Evolutionary conservation across 1,140 invertebrate species (phyloP).

Genomic region (Tetranychus urticae): DNA sequence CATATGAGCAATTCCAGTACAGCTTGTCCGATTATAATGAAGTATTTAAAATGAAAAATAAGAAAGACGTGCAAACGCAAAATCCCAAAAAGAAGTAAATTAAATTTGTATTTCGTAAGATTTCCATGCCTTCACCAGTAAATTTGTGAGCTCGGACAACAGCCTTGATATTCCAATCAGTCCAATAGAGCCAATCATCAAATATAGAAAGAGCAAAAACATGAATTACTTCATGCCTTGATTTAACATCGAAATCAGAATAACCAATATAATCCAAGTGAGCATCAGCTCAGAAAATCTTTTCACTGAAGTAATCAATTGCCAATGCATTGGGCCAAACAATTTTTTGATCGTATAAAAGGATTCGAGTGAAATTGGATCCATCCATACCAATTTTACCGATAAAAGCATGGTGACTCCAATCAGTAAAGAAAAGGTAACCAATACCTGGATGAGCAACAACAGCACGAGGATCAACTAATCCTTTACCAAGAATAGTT

Average conservation of each 20-base stretch:
- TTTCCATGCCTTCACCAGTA: conserved; percentile 7
- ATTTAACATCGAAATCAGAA: conserved; percentile 62
- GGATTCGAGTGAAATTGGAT: conserved; percentile 58
- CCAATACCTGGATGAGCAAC: conserved; percentile 77
- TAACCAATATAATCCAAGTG: conserved; percentile 92
- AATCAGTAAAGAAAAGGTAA: conserved; percentile 79
- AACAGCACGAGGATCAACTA: conserved; percentile 75
- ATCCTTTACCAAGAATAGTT: conserved; percentile 50
- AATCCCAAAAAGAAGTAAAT: conserved; percentile 28
- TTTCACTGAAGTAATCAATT: conserved; percentile 84
- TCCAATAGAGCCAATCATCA: conserved; percentile 87
- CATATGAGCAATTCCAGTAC: conserved; percentile 76
- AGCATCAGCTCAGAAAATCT: conserved; percentile 89
- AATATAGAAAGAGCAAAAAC: conserved; percentile 82
- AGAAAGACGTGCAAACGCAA: conserved; percentile 21
- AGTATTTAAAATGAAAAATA: neutral
- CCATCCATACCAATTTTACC: conserved; percentile 96
- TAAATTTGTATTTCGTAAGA: conserved; percentile 1
- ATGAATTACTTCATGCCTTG: conserved; percentile 57
- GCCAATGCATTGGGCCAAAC: conserved; percentile 95
- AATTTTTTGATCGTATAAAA: conserved; percentile 77
- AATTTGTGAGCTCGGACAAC: conserved; percentile 36
- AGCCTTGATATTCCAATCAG: conserved; percentile 82
- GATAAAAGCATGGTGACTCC: conserved; percentile 84
- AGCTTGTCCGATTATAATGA: conserved; percentile 34